phyloP scores from a whole-genome alignment of 2,797 vertebrate genomes.

The Acanthurus tractus region DNA sequence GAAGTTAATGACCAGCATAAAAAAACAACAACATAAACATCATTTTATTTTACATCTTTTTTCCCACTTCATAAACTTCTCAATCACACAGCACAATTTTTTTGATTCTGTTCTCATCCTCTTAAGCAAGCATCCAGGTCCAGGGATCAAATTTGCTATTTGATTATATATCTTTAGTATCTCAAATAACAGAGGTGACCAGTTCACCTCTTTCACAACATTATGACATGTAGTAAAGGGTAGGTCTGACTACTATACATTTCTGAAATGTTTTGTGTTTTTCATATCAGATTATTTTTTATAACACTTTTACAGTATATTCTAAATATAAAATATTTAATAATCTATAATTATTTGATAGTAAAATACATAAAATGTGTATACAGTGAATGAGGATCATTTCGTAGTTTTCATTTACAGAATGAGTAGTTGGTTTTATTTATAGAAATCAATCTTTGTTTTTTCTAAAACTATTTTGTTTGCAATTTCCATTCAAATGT shows the following conservation, averaged over 20 bases:
- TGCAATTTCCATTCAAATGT: slow-evolving; percentile 51
- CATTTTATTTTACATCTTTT: slow-evolving; percentile 17
- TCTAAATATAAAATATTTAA: not conserved
- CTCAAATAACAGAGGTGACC: not conserved
- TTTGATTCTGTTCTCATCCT: slow-evolving; percentile 3
- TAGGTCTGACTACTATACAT: not conserved
- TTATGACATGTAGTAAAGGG: not conserved
- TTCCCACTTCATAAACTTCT: slow-evolving; percentile 1
- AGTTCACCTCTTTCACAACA: not conserved
- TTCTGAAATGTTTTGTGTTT: not conserved
- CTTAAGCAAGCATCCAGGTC: slow-evolving; percentile 6
- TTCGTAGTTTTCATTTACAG: slow-evolving; percentile 8
- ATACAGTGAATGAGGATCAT: slow-evolving; percentile 3
- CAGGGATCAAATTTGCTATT: slow-evolving; percentile 4
- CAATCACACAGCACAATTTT: slow-evolving; percentile 16
- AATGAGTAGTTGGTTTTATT: slow-evolving; percentile 16
- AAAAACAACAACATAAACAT: not conserved
- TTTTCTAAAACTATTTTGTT: slow-evolving; percentile 12
- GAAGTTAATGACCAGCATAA: not conserved
- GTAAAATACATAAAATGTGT: not conserved
- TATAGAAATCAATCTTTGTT: not conserved
- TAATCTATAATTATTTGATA: slow-evolving; percentile 3
- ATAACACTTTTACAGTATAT: not conserved
- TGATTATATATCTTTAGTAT: slow-evolving; percentile 13
- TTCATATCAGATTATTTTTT: no score